These are phyloP conservation scores for Antheraea yamamai DNA, from an alignment of 2,888 invertebrate species.

Conservation along the genomic window DNA sequence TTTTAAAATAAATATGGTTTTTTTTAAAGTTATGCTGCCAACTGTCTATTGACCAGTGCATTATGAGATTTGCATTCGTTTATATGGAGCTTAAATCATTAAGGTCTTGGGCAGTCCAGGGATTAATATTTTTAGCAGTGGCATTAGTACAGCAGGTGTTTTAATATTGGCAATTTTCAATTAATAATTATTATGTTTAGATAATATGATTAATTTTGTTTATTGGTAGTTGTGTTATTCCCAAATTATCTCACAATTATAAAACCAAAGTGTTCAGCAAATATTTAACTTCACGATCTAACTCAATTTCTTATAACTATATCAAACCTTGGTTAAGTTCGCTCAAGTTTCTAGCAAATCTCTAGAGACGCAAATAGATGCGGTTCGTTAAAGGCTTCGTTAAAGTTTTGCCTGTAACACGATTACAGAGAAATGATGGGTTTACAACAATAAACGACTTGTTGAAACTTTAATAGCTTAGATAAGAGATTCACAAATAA, in stretches of 20 bases:
- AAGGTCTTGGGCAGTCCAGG: too few species aligned
- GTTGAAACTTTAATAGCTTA: neutral
- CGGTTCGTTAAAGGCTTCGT: constrained; percentile 8
- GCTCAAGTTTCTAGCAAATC: constrained; percentile 1
- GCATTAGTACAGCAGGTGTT: too few species aligned
- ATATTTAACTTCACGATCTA: constrained; percentile 8
- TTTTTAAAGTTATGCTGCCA: too few species aligned
- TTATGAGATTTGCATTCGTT: too few species aligned
- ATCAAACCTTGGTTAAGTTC: constrained; percentile 3
- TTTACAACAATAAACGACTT: neutral
- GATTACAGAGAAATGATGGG: neutral
- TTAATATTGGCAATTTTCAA: too few species aligned
- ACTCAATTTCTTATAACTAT: neutral
- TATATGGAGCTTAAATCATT: too few species aligned
- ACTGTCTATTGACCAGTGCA: too few species aligned
- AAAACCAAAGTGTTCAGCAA: neutral
- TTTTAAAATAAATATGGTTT: too few species aligned
- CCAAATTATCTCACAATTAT: neutral
- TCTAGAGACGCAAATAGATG: constrained; percentile 7
- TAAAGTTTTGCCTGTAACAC: neutral
- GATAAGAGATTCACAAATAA: neutral
- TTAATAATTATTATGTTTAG: neutral
- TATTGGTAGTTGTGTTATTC: too few species aligned
- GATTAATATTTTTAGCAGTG: too few species aligned
- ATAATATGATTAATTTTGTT: neutral